Conservation (phyloP, 2,797 vertebrate species). For the Catamblyrhynchus diadema region DNA sequence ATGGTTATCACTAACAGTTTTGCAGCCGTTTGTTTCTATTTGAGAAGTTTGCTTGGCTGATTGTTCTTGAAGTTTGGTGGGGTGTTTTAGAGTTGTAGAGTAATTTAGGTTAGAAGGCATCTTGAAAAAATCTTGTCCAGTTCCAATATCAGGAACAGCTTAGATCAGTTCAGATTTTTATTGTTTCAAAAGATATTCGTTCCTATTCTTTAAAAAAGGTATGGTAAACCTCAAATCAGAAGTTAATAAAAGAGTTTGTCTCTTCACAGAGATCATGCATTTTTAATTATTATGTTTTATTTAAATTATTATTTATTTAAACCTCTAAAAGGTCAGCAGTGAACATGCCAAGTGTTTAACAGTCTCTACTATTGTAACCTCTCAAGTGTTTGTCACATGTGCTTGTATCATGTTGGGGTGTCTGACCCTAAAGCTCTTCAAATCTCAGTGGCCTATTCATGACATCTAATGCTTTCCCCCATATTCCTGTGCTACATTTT, state of each 20-base stretch:
- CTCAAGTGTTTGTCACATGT: neutral
- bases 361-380: neutral
- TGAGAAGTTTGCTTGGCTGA: neutral
- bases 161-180: neutral
- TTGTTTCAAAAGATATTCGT: neutral
- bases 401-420: accelerated
- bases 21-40: neutral
- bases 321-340: neutral
- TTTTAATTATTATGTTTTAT: neutral
- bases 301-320: neutral
- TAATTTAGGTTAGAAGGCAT: neutral
- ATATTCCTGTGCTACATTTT: neutral
- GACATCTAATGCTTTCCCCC: neutral
- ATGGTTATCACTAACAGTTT: neutral
- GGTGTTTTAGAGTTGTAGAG: neutral
- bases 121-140: neutral
- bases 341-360: neutral
- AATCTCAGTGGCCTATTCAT: neutral
- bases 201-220: neutral
- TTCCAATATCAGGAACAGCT: neutral
- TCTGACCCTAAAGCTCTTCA: neutral
- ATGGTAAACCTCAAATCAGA: neutral
- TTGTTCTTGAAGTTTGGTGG: neutral
- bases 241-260: neutral
- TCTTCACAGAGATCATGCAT: neutral